Evolutionary conservation across 2,797 vertebrate genomes (phyloP), one percentile per base, ranked within the genome.

Genomic region (Takifugu ocellatus): DNA sequence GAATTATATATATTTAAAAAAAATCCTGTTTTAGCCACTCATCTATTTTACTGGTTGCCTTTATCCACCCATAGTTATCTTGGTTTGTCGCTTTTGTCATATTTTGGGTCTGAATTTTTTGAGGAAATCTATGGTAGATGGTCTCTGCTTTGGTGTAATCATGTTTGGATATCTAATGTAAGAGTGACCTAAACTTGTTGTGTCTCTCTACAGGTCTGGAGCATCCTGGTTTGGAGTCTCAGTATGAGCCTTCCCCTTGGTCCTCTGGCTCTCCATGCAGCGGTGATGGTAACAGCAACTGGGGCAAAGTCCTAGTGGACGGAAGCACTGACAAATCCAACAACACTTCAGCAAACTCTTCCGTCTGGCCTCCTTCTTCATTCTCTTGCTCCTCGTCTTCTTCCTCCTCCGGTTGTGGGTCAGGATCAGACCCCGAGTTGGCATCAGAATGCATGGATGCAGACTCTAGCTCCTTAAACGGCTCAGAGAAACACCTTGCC

Each of bases 191-290:
- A 12, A 39, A 3, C 36, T 39, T 39, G 36, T 39, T 24, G 0
- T 56, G 3, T 24, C 11, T 64, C 43, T 66, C 36, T 53, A 29
- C 88, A 99, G 96, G 95, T 91, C 85, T 94, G 87, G 95, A 95
- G 83, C 95, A 95, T 85, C 89, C 89, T 72, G 92, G 91, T 88
- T 91, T 95, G 86, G 96, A 94, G 85, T 89, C 94, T 48, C 95
- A 96, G 88, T 97, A 98, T 97, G 97, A 98, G 89, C 94, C 92
- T 90, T 94, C 92, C 74, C 92, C 93, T 71, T 96, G 92, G 94
- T 96, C 92, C 78, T 91, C 93, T 88, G 92, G 93, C 75, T 96
- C 95, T 87, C 94, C 94, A 72, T 92, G 93, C 61, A 94, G 92
- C 66, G 93, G 92, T 54, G 94, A 97, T 87, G 83, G 93, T 62